Base-by-base conservation (phyloP, 2,888 invertebrate genomes). In the Amiota mariae region DNA sequence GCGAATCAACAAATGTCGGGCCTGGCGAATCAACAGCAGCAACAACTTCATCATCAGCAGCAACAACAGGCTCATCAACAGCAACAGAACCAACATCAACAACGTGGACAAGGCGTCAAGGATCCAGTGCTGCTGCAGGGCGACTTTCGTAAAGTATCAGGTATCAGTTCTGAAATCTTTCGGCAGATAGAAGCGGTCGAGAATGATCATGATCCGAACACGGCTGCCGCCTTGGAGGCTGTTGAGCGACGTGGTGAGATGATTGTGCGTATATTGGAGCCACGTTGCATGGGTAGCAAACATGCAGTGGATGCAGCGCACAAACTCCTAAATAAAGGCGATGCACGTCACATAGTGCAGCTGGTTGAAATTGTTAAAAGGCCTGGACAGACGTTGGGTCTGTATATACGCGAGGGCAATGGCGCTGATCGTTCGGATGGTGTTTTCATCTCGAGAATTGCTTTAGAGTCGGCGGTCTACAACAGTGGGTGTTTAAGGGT, bases 321-420 rank as follows among this genome's bases (percentile, higher is more conserved):
- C 90, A 94, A 95, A 88, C 95, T 97, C 90, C 93, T 96, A 89
- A 83, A 89, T 70, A 90, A 90, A 76, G 88, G 89, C 72, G 90
- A 90, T 81, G 92, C 94, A 15, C 93, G 95, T 82, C 94, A 95
- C 89, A 93, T 94, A 81, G 96, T 97, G 36, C 78, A 96, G 90
- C 94, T 98, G 88, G 98, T 99, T 82, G 99, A 99, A 91, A 98
- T 99, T 87, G 98, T 99, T 80, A 99, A 99, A 91, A 93, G 98
- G 84, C 99, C 99, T 0, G 99, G 99, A 13, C 99, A 99, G 91
- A 98, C 98, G 49, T 92, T 99, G 78, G 99, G 99, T 61, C 93
- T 99, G 76, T 99, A 99, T 90, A 98, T 99, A 87, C 93, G 98
- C 57, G 99, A 99, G 93, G 98, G 99, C n/a, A 98, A 99, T 87